phyloP scores from a whole-genome alignment of 2,113 vertebrate species.

The Platysternon megacephalum region DNA sequence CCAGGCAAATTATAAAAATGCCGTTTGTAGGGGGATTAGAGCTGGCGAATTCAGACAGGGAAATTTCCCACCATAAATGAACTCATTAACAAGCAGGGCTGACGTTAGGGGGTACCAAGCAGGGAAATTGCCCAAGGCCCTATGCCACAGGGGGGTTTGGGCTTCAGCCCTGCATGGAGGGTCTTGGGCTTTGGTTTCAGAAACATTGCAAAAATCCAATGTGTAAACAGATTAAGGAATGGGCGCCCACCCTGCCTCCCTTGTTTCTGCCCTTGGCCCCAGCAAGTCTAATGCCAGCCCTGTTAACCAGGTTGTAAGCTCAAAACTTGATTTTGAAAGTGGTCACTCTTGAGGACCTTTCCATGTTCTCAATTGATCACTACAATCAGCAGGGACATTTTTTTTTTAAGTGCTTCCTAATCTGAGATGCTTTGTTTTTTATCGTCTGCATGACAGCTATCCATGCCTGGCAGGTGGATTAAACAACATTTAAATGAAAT shows the following conservation, averaged over 20 bases:
- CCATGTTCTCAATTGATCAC: not conserved
- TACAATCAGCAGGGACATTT: not conserved
- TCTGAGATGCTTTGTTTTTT: not conserved
- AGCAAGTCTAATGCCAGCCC: too few species aligned
- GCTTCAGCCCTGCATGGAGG: too few species aligned
- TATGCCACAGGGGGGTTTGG: too few species aligned
- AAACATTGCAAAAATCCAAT: too few species aligned
- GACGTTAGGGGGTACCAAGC: too few species aligned
- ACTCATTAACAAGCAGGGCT: not conserved
- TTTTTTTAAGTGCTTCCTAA: not conserved
- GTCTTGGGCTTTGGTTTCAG: too few species aligned
- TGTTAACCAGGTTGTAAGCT: not conserved
- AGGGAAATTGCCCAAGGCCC: too few species aligned
- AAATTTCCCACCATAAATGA: not conserved
- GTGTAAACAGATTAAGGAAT: too few species aligned
- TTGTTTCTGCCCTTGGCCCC: too few species aligned
- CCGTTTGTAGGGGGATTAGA: not conserved
- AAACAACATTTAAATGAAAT: not conserved
- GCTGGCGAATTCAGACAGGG: not conserved
- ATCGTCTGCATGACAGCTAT: not conserved
- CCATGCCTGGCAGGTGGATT: not conserved
- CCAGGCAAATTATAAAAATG: not conserved
- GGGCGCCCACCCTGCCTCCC: too few species aligned
- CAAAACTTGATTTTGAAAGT: not conserved
- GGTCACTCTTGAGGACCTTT: not conserved